A percentile compares a stretch with the other conserved stretches of the same genome.
These are phyloP conservation scores for Oxygymnocypris stewartii DNA, from an alignment of 2,113 vertebrate genomes.

Conservation along the genomic window DNA sequence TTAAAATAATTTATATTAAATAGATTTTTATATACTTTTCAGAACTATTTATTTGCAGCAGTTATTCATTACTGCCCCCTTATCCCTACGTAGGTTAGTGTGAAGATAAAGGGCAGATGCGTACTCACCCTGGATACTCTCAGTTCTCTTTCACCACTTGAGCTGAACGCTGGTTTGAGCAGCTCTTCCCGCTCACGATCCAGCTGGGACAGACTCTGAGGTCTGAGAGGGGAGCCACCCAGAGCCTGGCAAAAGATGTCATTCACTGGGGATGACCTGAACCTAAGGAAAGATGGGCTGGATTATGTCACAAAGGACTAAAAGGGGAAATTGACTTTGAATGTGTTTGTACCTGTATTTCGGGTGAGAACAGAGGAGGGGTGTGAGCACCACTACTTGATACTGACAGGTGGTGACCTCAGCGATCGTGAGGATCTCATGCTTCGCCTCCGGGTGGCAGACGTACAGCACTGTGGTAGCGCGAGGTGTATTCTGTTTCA, in stretches of 20 bases:
- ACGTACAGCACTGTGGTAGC: conserved; percentile 89
- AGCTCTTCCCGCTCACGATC: conserved; percentile 87
- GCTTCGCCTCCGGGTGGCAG: conserved; percentile 96
- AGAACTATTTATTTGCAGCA: background rate
- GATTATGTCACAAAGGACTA: background rate
- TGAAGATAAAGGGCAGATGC: background rate
- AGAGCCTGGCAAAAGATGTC: conserved; percentile 96
- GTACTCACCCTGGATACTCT: conserved; percentile 36
- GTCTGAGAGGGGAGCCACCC: conserved; percentile 88
- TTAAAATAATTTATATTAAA: background rate
- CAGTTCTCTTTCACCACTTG: conserved; percentile 79
- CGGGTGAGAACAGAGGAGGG: conserved; percentile 91
- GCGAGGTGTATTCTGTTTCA: conserved; percentile 87
- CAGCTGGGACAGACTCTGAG: conserved; percentile 83
- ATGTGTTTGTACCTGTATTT: conserved; percentile 85
- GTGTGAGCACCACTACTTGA: conserved; percentile 95
- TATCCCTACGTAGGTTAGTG: background rate
- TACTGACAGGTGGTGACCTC: conserved; percentile 98
- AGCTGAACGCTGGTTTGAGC: conserved; percentile 84
- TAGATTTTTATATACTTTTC: background rate
- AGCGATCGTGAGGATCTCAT: conserved; percentile 94
- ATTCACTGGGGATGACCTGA: conserved; percentile 93
- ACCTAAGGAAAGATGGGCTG: conserved; percentile 65
- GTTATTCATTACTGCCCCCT: background rate
- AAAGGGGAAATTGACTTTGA: background rate